Conservation (phyloP, 2,113 vertebrate genomes). For the Nycticebus coucang region DNA sequence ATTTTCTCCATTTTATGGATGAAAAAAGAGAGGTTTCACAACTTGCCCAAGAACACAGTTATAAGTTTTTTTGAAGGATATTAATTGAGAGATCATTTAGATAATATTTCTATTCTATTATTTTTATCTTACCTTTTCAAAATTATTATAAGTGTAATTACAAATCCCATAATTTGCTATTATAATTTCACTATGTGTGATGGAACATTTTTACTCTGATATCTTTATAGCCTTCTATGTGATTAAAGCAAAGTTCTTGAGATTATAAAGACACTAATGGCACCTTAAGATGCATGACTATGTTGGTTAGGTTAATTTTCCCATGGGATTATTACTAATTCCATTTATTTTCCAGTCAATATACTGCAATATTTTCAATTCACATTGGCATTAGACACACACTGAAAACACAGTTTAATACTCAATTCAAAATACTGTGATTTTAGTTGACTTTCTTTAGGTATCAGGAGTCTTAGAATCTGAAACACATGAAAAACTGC, state of each 20-base stretch:
- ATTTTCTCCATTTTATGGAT: neutral
- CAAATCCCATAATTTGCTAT: neutral
- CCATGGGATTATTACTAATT: neutral
- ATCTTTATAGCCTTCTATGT: neutral
- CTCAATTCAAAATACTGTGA: neutral
- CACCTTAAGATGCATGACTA: neutral
- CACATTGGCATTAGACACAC: neutral
- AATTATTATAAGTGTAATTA: neutral
- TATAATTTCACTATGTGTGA: neutral
- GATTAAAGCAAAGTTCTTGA: neutral
- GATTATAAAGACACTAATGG: neutral
- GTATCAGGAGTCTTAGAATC: neutral
- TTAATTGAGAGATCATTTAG: neutral
- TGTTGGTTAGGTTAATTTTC: neutral
- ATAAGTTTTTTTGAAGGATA: neutral
- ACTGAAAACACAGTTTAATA: neutral
- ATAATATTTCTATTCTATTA: neutral
- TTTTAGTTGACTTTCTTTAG: neutral
- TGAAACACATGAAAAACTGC: neutral
- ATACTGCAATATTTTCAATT: neutral
- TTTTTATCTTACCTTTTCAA: neutral
- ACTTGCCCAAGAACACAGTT: neutral
- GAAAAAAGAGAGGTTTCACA: neutral
- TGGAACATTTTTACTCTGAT: neutral
- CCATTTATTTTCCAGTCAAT: neutral